phyloP scores from a whole-genome alignment of 2,888 invertebrate genomes.

The Xestia sexstrigata region DNA sequence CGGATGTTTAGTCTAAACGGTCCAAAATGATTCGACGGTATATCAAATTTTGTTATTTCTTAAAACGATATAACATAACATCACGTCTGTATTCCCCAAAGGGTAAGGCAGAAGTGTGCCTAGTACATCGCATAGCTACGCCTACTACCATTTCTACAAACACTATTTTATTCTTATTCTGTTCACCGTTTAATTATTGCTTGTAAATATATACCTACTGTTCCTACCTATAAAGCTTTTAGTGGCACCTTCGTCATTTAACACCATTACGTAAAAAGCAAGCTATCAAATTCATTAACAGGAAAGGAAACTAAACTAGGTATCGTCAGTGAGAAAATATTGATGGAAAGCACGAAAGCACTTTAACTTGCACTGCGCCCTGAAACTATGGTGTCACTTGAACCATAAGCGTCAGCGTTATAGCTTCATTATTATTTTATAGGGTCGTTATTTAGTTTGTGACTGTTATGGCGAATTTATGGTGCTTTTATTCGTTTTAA shows the following conservation, averaged over 20 bases:
- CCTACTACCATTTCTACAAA: too few species aligned
- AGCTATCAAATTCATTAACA: conserved; percentile 31
- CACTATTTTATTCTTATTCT: too few species aligned
- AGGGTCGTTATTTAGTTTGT: conserved; percentile 35
- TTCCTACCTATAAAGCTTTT: background rate
- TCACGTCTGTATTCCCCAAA: background rate
- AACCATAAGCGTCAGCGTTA: conserved; percentile 37
- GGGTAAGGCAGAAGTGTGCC: background rate
- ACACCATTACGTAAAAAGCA: conserved; percentile 8
- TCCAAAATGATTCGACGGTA: background rate
- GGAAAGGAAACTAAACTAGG: conserved; percentile 20
- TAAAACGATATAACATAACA: background rate
- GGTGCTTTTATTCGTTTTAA: conserved; percentile 28
- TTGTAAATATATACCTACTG: background rate
- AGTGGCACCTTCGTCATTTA: conserved; percentile 5
- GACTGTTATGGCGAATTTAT: conserved; percentile 12
- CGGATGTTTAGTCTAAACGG: too few species aligned
- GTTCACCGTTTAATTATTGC: background rate
- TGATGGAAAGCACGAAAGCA: conserved; percentile 61
- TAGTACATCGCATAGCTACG: background rate
- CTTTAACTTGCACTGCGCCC: conserved; percentile 22
- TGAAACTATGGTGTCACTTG: conserved; percentile 14
- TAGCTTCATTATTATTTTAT: conserved; percentile 20
- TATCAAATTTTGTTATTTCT: background rate
- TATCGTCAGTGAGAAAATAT: conserved; percentile 42